Evolutionary conservation across 2,888 invertebrate species (phyloP).

Genomic region (Nemapogon koenigi): DNA sequence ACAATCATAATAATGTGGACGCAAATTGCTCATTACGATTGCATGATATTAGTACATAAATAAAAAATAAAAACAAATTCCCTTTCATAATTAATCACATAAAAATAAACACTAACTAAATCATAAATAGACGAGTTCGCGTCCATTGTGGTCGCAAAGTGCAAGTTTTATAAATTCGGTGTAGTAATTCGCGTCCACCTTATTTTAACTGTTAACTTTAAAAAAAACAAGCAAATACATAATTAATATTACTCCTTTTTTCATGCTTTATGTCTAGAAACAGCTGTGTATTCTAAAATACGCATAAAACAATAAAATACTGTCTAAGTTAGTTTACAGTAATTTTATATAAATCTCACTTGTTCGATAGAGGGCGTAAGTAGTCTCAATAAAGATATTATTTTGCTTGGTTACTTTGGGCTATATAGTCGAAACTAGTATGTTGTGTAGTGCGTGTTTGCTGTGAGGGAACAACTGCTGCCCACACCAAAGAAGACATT

Average conservation of each 20-base stretch:
- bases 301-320: conserved; percentile 11
- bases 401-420: too few relatives aligned
- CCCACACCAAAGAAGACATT: too few relatives aligned
- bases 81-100: conserved; percentile 9
- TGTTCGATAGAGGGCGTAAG: too few relatives aligned
- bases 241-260: conserved; percentile 10
- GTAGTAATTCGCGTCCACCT: conserved; percentile 15
- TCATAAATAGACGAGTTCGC: conserved; percentile 8
- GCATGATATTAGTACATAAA: conserved; percentile 9
- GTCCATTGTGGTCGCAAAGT: conserved; percentile 13
- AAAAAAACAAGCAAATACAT: conserved; percentile 7
- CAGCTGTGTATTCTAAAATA: conserved; percentile 9
- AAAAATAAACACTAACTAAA: conserved; percentile 9
- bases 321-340: too few relatives aligned
- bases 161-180: conserved; percentile 13
- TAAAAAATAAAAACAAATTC: conserved; percentile 10
- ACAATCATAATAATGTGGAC: conserved; percentile 10
- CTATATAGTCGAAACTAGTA: too few relatives aligned
- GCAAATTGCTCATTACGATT: conserved; percentile 9
- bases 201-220: conserved; percentile 4
- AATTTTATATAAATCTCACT: too few relatives aligned
- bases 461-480: too few relatives aligned
- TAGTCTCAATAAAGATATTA: too few relatives aligned
- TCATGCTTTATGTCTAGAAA: conserved; percentile 10
- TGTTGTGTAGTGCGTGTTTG: too few relatives aligned